phyloP scores from a whole-genome alignment of 2,797 vertebrate genomes.

The Enteromius unitaeniatus region DNA sequence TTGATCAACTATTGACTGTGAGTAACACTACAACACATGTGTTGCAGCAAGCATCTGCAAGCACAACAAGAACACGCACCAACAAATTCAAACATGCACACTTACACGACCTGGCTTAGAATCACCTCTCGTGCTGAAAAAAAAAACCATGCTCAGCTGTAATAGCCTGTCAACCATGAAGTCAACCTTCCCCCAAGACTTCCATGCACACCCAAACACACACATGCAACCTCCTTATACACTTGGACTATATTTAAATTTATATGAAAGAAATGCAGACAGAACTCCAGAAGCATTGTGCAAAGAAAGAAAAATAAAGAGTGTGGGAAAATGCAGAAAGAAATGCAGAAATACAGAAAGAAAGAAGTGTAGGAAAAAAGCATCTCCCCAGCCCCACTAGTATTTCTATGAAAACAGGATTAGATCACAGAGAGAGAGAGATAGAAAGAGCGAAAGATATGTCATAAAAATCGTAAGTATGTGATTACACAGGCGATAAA shows the following conservation, averaged over 20 bases:
- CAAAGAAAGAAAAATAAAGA: background rate
- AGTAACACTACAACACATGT: constrained; percentile 45
- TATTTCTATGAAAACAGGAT: constrained; percentile 27
- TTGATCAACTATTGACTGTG: constrained; percentile 59
- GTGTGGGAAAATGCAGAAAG: background rate
- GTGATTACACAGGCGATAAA: constrained; percentile 14
- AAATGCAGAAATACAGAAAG: background rate
- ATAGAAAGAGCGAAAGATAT: background rate
- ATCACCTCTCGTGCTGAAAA: constrained; percentile 57
- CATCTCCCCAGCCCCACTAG: background rate
- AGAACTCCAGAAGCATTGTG: background rate
- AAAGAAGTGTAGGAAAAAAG: constrained; percentile 3
- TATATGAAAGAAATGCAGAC: background rate
- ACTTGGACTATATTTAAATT: background rate
- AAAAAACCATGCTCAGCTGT: constrained; percentile 60
- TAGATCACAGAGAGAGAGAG: background rate
- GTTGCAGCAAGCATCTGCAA: constrained; percentile 54
- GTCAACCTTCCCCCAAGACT: constrained; percentile 60
- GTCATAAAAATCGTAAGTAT: constrained; percentile 23
- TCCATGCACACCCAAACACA: constrained; percentile 30
- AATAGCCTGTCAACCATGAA: constrained; percentile 65
- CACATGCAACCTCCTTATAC: background rate
- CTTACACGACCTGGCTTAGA: constrained; percentile 43
- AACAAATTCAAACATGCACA: constrained; percentile 48
- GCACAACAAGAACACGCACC: constrained; percentile 45